Percentiles rank a stretch among this genome's conserved stretches.
phyloP scores from a whole-genome alignment of 2,888 invertebrate species.

The Lasioglossum lativentre region DNA sequence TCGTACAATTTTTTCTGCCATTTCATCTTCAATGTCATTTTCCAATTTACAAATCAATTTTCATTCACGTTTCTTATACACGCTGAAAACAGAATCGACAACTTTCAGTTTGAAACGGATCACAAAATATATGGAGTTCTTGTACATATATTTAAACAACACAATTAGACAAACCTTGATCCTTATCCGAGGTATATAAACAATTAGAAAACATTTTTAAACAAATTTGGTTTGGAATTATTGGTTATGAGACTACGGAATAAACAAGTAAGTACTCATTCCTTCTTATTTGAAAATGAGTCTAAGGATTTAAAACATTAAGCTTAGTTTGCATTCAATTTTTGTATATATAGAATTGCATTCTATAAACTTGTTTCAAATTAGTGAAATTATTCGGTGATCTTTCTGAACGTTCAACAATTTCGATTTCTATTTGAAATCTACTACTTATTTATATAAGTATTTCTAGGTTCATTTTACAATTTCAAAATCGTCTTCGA shows the following conservation, averaged over 20 bases:
- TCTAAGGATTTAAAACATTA: neutral
- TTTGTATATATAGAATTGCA: neutral
- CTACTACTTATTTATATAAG: neutral
- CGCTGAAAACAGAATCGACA: neutral
- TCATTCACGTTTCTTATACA: neutral
- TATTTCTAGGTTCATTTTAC: neutral
- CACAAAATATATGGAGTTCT: neutral
- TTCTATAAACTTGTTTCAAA: neutral
- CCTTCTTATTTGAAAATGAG: neutral
- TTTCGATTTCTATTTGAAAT: neutral
- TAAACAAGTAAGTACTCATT: neutral
- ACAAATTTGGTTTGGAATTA: neutral
- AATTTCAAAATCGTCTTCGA: neutral
- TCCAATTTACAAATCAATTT: neutral
- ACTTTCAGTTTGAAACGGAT: neutral
- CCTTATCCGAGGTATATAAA: neutral
- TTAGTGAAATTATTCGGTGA: neutral
- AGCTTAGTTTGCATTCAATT: neutral
- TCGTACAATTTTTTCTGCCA: conserved; percentile 97
- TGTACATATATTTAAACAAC: neutral
- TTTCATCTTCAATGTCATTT: conserved; percentile 39
- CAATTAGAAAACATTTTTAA: neutral
- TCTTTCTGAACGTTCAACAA: neutral
- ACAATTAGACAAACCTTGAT: neutral
- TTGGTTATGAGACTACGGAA: neutral